Conservation (phyloP, 2,113 vertebrate species). For the Menura novaehollandiae region DNA sequence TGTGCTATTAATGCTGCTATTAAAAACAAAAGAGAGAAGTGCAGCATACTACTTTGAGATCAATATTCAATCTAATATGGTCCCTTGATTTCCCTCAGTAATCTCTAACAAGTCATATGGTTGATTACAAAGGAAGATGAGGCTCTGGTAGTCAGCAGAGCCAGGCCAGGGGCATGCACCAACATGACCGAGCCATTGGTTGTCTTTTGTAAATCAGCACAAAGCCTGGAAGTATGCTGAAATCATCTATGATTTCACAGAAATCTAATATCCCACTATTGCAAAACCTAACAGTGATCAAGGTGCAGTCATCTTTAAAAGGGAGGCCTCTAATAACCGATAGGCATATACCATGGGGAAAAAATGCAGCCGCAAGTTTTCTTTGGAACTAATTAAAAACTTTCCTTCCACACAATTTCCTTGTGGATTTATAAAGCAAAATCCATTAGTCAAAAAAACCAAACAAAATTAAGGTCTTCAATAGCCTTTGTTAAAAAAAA, state of each 20-base stretch:
- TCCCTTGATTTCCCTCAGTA: not conserved
- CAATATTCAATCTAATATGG: slow-evolving; percentile 7
- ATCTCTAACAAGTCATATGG: not conserved
- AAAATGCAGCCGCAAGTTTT: not conserved
- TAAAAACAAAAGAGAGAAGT: not conserved
- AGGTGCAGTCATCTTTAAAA: not conserved
- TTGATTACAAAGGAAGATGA: not conserved
- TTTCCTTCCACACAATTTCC: not conserved
- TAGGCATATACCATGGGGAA: not conserved
- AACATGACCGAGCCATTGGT: not conserved
- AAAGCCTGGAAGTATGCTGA: not conserved
- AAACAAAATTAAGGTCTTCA: not conserved
- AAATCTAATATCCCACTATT: not conserved
- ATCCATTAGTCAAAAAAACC: too few species aligned
- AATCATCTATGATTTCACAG: not conserved
- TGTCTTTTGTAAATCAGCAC: not conserved
- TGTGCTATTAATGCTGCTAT: not conserved
- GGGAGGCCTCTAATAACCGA: not conserved
- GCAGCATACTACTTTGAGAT: not conserved
- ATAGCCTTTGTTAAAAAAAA: not conserved
- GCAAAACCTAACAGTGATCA: not conserved
- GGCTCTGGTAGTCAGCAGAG: not conserved
- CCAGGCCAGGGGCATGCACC: not conserved
- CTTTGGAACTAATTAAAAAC: not conserved
- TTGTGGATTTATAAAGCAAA: not conserved